Conservation (phyloP, 1,140 invertebrate genomes). For the Maconellicoccus hirsutus region DNA sequence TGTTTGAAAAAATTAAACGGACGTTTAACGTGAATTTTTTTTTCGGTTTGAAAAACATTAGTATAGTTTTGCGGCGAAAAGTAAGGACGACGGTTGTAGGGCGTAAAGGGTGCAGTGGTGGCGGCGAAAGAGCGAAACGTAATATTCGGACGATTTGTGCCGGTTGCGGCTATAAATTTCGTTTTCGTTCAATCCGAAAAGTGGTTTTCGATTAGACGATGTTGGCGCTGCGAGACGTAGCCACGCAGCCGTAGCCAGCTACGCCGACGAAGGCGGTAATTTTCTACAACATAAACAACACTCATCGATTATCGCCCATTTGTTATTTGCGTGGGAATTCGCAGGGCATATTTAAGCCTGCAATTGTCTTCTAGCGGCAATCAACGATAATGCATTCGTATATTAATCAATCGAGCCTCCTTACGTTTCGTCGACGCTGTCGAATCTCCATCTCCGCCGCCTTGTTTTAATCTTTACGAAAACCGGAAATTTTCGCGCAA, state of each 20-base stretch:
- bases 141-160: not conserved
- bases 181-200: not conserved
- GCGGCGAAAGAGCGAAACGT: not conserved
- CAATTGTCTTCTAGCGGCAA: not conserved
- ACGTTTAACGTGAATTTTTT: conserved; percentile 5
- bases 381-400: conserved; percentile 17
- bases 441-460: not conserved
- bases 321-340: not conserved
- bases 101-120: no score
- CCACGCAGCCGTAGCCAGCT: no score
- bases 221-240: not conserved
- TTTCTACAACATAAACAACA: conserved; percentile 9
- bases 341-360: not conserved
- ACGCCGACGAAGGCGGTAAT: not conserved
- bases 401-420: conserved; percentile 7
- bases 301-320: not conserved
- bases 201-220: not conserved
- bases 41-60: not conserved
- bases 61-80: not conserved
- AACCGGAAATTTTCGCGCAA: conserved; percentile 16
- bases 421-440: not conserved
- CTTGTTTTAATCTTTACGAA: not conserved
- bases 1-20: conserved; percentile 4
- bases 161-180: conserved; percentile 1
- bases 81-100: no score